Percentiles rank a stretch among this genome's conserved stretches.
These are phyloP conservation scores for Melipona bicolor DNA, from an alignment of 2,888 invertebrate species.

Conservation along the genomic window DNA sequence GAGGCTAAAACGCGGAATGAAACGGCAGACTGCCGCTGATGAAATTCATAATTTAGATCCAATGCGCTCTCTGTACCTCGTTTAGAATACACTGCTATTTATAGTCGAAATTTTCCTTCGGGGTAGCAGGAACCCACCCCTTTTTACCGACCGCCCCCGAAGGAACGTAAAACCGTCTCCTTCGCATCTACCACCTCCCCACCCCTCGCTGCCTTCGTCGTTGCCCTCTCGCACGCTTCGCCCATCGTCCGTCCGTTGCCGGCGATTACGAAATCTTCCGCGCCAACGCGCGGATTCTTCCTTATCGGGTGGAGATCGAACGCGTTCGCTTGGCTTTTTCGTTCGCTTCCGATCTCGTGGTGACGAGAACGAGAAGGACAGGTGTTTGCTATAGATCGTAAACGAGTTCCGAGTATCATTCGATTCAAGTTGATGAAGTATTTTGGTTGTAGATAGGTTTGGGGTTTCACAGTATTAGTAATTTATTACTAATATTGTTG, in stretches of 20 bases:
- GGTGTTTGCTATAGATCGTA: too few relatives aligned
- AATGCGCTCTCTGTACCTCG: slow-evolving; percentile 84
- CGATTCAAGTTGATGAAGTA: too few relatives aligned
- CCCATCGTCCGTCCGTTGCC: not conserved
- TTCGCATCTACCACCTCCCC: slow-evolving; percentile 27
- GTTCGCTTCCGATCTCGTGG: too few relatives aligned
- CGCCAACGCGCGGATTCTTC: not conserved
- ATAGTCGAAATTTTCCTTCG: slow-evolving; percentile 84
- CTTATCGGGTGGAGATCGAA: not conserved
- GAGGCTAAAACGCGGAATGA: slow-evolving; percentile 81
- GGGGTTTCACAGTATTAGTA: too few relatives aligned
- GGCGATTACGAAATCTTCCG: slow-evolving; percentile 6
- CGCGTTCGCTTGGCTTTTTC: too few relatives aligned
- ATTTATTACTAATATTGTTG: too few relatives aligned
- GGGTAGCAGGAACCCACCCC: slow-evolving; percentile 70
- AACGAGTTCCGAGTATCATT: too few relatives aligned
- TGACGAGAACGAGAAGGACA: too few relatives aligned
- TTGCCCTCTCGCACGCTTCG: not conserved
- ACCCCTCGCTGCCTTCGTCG: not conserved
- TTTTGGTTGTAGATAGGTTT: too few relatives aligned
- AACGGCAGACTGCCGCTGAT: slow-evolving; percentile 84
- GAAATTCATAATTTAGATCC: slow-evolving; percentile 85
- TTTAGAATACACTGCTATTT: slow-evolving; percentile 84
- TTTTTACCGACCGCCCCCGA: slow-evolving; percentile 34
- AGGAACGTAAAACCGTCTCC: slow-evolving; percentile 51